Percentiles rank a stretch among this genome's conserved stretches.
Conservation (phyloP, 2,113 vertebrate genomes). For the Riparia riparia region DNA sequence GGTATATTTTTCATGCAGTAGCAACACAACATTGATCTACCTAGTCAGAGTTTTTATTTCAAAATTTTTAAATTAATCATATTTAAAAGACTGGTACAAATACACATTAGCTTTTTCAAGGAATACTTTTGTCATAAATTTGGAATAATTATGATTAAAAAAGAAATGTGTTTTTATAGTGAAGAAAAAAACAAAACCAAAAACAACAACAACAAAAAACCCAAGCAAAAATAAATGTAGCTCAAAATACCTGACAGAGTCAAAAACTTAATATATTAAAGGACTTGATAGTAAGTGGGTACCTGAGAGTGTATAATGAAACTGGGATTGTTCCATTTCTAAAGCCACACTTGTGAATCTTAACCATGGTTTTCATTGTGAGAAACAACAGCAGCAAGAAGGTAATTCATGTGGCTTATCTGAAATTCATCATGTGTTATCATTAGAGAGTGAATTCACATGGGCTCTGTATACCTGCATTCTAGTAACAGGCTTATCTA, state of each 20-base stretch:
- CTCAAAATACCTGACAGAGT: background rate
- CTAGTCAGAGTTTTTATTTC: background rate
- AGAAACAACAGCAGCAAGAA: background rate
- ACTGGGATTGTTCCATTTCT: background rate
- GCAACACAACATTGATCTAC: background rate
- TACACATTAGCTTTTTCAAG: background rate
- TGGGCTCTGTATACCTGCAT: accelerated
- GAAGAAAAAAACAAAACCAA: background rate
- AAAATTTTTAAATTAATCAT: background rate
- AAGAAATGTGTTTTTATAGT: background rate
- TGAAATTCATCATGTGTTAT: accelerated
- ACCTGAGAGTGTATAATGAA: background rate
- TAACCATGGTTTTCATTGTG: background rate
- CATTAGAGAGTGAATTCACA: background rate
- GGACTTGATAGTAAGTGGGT: background rate
- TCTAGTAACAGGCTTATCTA: background rate
- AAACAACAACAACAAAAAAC: no score
- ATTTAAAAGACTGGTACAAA: background rate
- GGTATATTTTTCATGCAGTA: background rate
- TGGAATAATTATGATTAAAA: background rate
- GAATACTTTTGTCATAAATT: background rate
- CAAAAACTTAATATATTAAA: background rate
- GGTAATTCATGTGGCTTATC: background rate
- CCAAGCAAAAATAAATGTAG: background rate
- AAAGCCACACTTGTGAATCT: background rate